A percentile compares a stretch with the other conserved stretches of the same genome.
Evolutionary conservation across 2,888 invertebrate species (phyloP).

Genomic region (Metalampra italica): DNA sequence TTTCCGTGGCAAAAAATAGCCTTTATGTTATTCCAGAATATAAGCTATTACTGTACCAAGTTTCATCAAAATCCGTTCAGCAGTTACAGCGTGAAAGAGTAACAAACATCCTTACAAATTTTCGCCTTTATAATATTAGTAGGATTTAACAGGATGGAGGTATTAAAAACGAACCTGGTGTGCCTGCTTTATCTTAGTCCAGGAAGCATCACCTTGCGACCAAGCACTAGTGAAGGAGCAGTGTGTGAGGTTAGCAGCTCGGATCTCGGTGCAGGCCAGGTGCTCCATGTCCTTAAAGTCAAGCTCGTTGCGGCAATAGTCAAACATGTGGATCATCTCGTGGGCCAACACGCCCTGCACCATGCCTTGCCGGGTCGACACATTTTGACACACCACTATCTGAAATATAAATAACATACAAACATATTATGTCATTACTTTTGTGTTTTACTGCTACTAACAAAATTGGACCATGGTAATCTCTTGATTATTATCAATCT

Average conservation of each 20-base stretch:
- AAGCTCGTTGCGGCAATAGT: slow-evolving; percentile 92
- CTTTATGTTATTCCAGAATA: too few species aligned
- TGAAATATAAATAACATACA: slow-evolving; percentile 37
- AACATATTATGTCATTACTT: not conserved
- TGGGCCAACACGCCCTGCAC: slow-evolving; percentile 91
- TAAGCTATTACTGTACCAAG: too few species aligned
- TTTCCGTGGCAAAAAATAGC: too few species aligned
- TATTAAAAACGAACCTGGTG: slow-evolving; percentile 82
- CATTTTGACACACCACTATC: slow-evolving; percentile 96
- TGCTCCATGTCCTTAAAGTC: slow-evolving; percentile 95
- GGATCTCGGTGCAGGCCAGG: slow-evolving; percentile 95
- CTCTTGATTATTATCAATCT: too few species aligned
- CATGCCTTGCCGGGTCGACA: slow-evolving; percentile 81
- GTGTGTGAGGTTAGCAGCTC: slow-evolving; percentile 96
- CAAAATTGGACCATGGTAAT: too few species aligned
- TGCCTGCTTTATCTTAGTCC: slow-evolving; percentile 83
- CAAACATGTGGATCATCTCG: slow-evolving; percentile 98
- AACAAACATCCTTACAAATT: too few species aligned
- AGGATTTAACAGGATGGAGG: too few species aligned
- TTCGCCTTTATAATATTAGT: too few species aligned
- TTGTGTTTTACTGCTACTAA: too few species aligned
- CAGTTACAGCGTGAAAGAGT: too few species aligned
- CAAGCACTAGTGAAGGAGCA: slow-evolving; percentile 92
- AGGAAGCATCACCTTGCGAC: slow-evolving; percentile 86
- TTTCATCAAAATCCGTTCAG: too few species aligned